phyloP scores from a whole-genome alignment of 2,797 vertebrate species.

The Sparus aurata region DNA sequence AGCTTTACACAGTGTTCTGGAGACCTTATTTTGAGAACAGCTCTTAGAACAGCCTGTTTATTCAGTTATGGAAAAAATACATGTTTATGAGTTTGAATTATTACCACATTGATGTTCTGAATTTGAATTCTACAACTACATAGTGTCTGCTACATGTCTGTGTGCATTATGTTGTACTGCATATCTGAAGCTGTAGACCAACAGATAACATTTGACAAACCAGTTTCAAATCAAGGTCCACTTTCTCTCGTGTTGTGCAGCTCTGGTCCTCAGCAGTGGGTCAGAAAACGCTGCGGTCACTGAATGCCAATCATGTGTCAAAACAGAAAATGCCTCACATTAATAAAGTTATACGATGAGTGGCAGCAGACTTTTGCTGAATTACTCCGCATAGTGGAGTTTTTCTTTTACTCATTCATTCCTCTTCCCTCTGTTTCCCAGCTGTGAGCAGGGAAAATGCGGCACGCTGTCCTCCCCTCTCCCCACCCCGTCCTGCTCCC shows the following conservation, averaged over 20 bases:
- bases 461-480: slow-evolving; percentile 65
- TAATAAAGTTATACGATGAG: slow-evolving; percentile 13
- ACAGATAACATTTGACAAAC: background rate
- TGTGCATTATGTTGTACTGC: background rate
- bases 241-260: slow-evolving; percentile 5
- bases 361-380: slow-evolving; percentile 25
- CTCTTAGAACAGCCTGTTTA: too few species aligned
- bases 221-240: background rate
- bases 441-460: slow-evolving; percentile 87
- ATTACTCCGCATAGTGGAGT: background rate
- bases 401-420: slow-evolving; percentile 56
- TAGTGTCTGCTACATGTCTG: background rate
- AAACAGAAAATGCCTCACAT: background rate
- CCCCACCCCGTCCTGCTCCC: slow-evolving; percentile 81
- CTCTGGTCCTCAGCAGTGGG: slow-evolving; percentile 15
- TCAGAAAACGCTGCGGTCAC: slow-evolving; percentile 12
- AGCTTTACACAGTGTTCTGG: too few species aligned
- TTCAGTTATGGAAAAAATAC: too few species aligned
- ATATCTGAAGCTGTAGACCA: background rate
- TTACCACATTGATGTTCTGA: too few species aligned
- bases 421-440: slow-evolving; percentile 56
- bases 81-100: too few species aligned
- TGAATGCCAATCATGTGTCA: background rate
- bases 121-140: too few species aligned
- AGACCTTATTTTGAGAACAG: too few species aligned